Conservation (phyloP, 2,113 vertebrate species). For the Tamias sibiricus region DNA sequence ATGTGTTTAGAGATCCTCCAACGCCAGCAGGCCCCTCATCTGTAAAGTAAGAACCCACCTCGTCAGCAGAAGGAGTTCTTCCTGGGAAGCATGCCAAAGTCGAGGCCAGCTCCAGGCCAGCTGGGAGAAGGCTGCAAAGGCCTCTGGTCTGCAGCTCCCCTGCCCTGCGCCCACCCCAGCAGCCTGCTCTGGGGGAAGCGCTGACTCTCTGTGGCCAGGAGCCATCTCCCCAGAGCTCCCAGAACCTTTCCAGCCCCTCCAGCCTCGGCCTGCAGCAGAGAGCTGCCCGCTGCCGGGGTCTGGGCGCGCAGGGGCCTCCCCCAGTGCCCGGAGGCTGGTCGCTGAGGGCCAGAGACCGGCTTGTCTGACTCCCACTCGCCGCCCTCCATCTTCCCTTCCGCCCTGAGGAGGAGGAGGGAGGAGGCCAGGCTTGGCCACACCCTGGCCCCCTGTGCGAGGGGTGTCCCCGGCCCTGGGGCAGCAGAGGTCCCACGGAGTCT, state of each 20-base stretch:
- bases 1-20: not conserved
- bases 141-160: not conserved
- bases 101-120: not conserved
- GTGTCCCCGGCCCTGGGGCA: too few relatives aligned
- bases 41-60: not conserved
- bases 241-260: not conserved
- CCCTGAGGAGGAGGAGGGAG: not conserved
- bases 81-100: accelerated
- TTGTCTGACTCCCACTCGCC: not conserved
- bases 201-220: not conserved
- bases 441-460: accelerated
- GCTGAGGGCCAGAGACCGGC: not conserved
- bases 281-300: too few relatives aligned
- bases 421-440: accelerated
- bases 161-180: not conserved
- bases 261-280: not conserved
- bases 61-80: not conserved
- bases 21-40: not conserved
- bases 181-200: not conserved
- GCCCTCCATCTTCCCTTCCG: not conserved
- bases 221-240: too few relatives aligned
- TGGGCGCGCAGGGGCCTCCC: too few relatives aligned
- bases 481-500: too few relatives aligned
- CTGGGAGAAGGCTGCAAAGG: not conserved
- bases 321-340: not conserved